Conservation (phyloP, 2,797 vertebrate genomes). For the Helostoma temminkii region DNA sequence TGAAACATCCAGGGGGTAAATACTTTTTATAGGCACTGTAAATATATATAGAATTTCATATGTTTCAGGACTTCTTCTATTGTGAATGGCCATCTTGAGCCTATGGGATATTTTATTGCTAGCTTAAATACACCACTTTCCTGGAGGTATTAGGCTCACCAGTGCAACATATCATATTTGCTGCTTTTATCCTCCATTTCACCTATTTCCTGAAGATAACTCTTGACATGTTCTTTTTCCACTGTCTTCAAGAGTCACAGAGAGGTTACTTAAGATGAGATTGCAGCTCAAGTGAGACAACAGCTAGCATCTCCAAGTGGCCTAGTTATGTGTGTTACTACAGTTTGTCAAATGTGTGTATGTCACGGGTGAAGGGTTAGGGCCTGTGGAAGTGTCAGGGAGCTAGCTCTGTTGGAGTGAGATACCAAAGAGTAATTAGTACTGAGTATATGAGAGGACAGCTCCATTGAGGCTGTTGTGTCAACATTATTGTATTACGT, state of each 20-base stretch:
- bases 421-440: constrained; percentile 77
- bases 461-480: constrained; percentile 70
- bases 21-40: too few relatives aligned
- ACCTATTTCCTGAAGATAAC: constrained; percentile 27
- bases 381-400: constrained; percentile 67
- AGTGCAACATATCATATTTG: constrained; percentile 12
- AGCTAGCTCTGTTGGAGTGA: constrained; percentile 72
- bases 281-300: constrained; percentile 55
- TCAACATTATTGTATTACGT: constrained; percentile 68
- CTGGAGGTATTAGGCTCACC: constrained; percentile 21
- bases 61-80: constrained; percentile 8
- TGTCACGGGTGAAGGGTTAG: constrained; percentile 61
- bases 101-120: constrained; percentile 6
- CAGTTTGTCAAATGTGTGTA: constrained; percentile 41
- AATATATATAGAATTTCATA: constrained; percentile 5
- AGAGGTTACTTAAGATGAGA: constrained; percentile 53
- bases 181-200: constrained; percentile 32
- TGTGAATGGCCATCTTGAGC: constrained; percentile 1
- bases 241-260: constrained; percentile 53
- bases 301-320: constrained; percentile 44
- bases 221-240: constrained; percentile 28
- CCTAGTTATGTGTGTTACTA: constrained; percentile 33
- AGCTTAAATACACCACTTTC: constrained; percentile 13
- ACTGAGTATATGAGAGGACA: constrained; percentile 67
- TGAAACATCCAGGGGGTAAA: too few relatives aligned